These are phyloP conservation scores for Phycodurus eques DNA, from an alignment of 2,113 vertebrate species.

Conservation along the genomic window DNA sequence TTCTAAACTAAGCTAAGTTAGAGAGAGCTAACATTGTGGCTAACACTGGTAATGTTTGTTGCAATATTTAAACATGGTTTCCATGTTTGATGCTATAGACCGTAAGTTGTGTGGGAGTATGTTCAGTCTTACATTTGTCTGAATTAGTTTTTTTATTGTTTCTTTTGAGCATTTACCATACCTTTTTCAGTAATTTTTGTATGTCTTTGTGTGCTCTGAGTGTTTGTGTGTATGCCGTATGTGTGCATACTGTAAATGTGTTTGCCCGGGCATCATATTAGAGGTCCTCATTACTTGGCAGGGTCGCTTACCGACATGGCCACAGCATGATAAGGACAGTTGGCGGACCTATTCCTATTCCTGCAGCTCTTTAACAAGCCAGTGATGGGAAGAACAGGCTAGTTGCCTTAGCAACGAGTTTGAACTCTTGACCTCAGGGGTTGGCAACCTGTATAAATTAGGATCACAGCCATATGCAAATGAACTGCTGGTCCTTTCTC, in stretches of 20 bases:
- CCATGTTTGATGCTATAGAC: no score
- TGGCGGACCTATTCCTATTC: constrained; percentile 65
- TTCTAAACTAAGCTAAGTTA: no score
- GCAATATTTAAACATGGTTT: no score
- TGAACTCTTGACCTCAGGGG: constrained; percentile 65
- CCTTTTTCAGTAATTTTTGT: neutral
- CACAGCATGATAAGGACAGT: constrained; percentile 67
- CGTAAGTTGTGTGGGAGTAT: no score
- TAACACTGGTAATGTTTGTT: no score
- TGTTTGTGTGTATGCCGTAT: constrained; percentile 4
- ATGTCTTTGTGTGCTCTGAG: constrained; percentile 9
- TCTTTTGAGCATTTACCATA: neutral
- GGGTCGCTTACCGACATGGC: constrained; percentile 62
- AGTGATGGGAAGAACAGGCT: constrained; percentile 63
- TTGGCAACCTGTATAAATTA: constrained; percentile 77
- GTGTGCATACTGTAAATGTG: constrained; percentile 13
- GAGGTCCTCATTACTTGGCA: constrained; percentile 69
- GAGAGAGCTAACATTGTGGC: no score
- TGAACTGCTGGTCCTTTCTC: constrained; percentile 36
- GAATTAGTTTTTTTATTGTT: neutral
- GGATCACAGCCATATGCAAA: constrained; percentile 74
- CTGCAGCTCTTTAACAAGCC: constrained; percentile 73
- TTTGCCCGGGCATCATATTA: constrained; percentile 22
- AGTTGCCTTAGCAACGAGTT: constrained; percentile 56
- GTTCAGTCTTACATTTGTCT: constrained; percentile 9